Base-by-base conservation (phyloP, 2,797 vertebrate genomes). In the Scolopax rusticola region DNA sequence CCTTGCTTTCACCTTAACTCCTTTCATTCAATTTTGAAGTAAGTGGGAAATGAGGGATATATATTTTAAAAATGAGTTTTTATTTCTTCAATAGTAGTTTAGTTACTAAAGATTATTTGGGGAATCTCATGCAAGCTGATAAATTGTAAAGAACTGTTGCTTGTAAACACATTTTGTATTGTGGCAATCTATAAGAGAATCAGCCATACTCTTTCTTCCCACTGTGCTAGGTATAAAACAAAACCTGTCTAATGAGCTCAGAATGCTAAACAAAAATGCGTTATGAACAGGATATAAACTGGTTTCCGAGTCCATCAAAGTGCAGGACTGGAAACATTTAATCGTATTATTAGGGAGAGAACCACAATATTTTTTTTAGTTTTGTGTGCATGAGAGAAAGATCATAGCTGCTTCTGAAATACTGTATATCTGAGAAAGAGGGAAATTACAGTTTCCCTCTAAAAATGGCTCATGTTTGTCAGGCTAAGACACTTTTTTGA, bases 1-100 rank as follows among this genome's bases (percentile, higher is more conserved):
- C 65, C 90, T 95, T 87, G 60, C 59, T 96, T 91, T 96, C 59
- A 71, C 57, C 69, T 95, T 90, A 64, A 64, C 65, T 96, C 18
- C 20, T 96, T 94, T 86, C 17, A 38, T 64, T 93, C 73, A 36
- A 32, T 41, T 95, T 92, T 90, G 64, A 90, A 92, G 73, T 45
- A 68, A 80, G 79, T 65, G 25, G 48, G 40, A 93, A 82, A 64
- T 61, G 30, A 95, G 63, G 15, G 14, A 89, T 16, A 17, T 18
- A 4, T 65, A 7, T 53, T 48, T 64, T 47, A 75, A 15, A 93
- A 82, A 25, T 11, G 13, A 24, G 7, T 0, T 2, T 23, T 60
- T 75, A 7, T 79, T 90, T 38, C 24, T 64, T 53, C 41, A 36
- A 9, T 12, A 9, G 18, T 57, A 67, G 32, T n/a, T 57, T 5